A percentile compares a stretch with the other conserved stretches of the same genome.
Conservation (phyloP, 2,888 invertebrate genomes). For the Andrena dorsata region DNA sequence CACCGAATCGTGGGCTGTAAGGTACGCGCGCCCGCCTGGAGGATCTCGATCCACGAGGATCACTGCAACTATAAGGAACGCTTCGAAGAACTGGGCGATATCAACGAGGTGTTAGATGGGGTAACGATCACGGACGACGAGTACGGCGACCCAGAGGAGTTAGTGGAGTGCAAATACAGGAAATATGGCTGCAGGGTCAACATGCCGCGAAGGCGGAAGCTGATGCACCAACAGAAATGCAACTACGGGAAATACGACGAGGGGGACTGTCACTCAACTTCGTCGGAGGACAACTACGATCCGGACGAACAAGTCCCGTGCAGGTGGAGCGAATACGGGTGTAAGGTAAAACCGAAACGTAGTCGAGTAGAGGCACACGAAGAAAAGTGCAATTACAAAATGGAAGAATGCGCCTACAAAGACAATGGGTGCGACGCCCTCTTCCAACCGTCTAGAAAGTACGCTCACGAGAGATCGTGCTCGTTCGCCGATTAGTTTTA, state of each 20-base stretch:
- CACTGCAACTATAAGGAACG: constrained; percentile 76
- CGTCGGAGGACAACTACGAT: constrained; percentile 58
- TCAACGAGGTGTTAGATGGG: constrained; percentile 40
- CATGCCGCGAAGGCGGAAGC: constrained; percentile 75
- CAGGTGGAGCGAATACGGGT: constrained; percentile 76
- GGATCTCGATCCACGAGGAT: constrained; percentile 76
- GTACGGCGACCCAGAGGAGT: constrained; percentile 58
- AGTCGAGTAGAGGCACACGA: constrained; percentile 73
- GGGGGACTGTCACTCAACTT: constrained; percentile 24
- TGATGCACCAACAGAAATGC: constrained; percentile 75
- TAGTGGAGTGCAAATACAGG: constrained; percentile 76
- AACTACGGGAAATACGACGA: constrained; percentile 66
- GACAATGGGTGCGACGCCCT: constrained; percentile 70
- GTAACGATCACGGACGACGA: constrained; percentile 41
- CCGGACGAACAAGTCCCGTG: constrained; percentile 76
- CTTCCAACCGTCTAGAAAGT: constrained; percentile 65
- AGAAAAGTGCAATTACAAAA: constrained; percentile 79
- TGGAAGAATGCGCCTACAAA: constrained; percentile 73
- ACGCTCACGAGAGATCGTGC: constrained; percentile 73
- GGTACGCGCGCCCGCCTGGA: constrained; percentile 74
- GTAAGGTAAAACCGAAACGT: constrained; percentile 73
- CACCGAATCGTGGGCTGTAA: constrained; percentile 76
- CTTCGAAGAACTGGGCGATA: constrained; percentile 27
- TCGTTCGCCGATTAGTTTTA: constrained; percentile 36
- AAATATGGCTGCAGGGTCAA: constrained; percentile 78